Evolutionary conservation across 1,140 invertebrate species (phyloP).

Genomic region (Chionoecetes opilio): DNA sequence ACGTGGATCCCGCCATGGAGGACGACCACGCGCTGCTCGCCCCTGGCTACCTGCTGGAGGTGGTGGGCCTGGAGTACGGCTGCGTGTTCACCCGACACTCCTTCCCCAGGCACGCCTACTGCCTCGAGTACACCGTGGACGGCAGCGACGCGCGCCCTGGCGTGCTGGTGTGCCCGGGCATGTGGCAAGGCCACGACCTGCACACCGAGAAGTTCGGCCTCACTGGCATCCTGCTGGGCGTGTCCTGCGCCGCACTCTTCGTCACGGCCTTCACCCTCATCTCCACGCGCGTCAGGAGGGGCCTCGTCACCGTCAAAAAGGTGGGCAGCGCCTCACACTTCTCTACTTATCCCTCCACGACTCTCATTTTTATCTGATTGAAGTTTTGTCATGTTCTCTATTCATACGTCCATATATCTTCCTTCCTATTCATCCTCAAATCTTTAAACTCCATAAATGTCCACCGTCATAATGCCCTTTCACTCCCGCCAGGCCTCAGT

Average conservation of each 20-base stretch:
- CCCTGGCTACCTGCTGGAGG: constrained; percentile 25
- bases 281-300: constrained; percentile 78
- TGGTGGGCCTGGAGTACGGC: constrained; percentile 66
- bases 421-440: too few species aligned
- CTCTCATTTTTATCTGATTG: background rate
- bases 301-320: constrained; percentile 80
- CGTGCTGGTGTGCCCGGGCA: constrained; percentile 70
- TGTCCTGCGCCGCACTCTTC: constrained; percentile 78
- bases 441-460: too few species aligned
- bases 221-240: constrained; percentile 68
- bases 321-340: background rate
- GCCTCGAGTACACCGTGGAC: constrained; percentile 67
- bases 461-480: too few species aligned
- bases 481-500: too few species aligned
- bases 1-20: constrained; percentile 53
- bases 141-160: constrained; percentile 47
- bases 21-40: constrained; percentile 61
- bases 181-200: constrained; percentile 34
- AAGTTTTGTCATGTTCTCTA: too few species aligned
- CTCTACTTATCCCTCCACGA: background rate
- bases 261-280: constrained; percentile 76
- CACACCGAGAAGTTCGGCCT: constrained; percentile 77
- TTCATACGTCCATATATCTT: too few species aligned
- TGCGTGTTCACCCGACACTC: constrained; percentile 49
- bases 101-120: constrained; percentile 56